A percentile compares a stretch with the other conserved stretches of the same genome.
These are phyloP conservation scores for Heliconius hewitsoni DNA, from an alignment of 1,140 invertebrate genomes.

Conservation along the genomic window DNA sequence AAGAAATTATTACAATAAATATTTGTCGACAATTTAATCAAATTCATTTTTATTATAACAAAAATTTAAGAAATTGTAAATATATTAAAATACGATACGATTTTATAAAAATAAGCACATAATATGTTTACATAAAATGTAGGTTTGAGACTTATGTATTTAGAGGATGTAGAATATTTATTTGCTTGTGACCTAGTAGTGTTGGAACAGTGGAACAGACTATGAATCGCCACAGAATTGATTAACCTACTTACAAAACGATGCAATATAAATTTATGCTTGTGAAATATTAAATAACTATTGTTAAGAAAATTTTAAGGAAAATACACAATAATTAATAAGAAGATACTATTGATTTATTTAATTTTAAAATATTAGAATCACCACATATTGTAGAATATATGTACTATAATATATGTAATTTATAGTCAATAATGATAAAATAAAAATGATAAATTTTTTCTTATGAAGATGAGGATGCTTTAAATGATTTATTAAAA, in stretches of 20 bases:
- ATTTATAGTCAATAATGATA: too few species aligned
- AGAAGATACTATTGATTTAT: background rate
- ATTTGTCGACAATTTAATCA: background rate
- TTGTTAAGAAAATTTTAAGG: background rate
- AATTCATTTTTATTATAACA: background rate
- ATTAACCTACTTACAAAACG: background rate
- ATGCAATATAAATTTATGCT: background rate
- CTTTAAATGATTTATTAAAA: too few species aligned
- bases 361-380: too few species aligned
- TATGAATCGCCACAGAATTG: background rate
- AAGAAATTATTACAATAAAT: conserved; percentile 20
- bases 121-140: too few species aligned
- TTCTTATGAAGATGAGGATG: too few species aligned
- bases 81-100: too few species aligned
- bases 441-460: too few species aligned
- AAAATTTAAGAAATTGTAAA: background rate
- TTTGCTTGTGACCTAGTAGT: background rate
- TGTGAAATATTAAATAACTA: conserved; percentile 2
- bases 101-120: too few species aligned
- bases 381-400: too few species aligned
- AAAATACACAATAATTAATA: background rate
- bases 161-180: conserved; percentile 10
- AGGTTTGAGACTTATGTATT: background rate
- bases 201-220: background rate
- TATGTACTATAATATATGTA: too few species aligned